Evolutionary conservation across 2,797 vertebrate genomes (phyloP), one percentile per base, ranked within the genome.

Genomic region (Lerista edwardsae): DNA sequence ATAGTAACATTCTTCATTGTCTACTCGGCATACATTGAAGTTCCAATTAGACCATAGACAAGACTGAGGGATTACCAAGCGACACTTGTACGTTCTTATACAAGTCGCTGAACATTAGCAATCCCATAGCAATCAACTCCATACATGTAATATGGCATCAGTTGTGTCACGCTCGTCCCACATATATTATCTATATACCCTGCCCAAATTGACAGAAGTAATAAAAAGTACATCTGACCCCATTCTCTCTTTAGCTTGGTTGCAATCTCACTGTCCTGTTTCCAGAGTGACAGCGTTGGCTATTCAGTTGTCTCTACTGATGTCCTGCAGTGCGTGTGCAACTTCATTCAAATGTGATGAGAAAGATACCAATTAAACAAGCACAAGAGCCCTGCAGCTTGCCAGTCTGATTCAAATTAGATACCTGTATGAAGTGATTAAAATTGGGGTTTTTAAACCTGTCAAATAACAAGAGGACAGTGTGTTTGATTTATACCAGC

Each of bases 301-400:
- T 93, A 91, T 92, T 95, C 88, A 89, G 73, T 87, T 92, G 79
- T 94, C 91, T 91, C 88, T 88, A 65, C 59, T 91, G 90, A 79
- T 89, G 86, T 90, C 92, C 90, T 92, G 93, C 86, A 92, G 91
- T 79, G 93, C 86, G 77, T 91, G 88, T 89, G 75, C 91, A 95
- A 91, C 88, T 91, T 94, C 90, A 91, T 91, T 93, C 87, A 93
- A 93, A 93, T 17, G 10, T 92, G 93, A 92, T 88, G 89, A 94
- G 91, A 94, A 94, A 92, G 91, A 95, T 88, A 84, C 84, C 92
- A 95, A 92, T 94, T 95, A 90, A 93, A 92, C 94, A 92, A 89
- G 88, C 84, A 87, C 84, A 86, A 85, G 89, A 92, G 80, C 79
- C 90, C 92, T 89, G 87, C 85, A 94, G 89, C 8, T 90, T 94